A percentile compares a stretch with the other conserved stretches of the same genome.
These are phyloP conservation scores for Percina caprodes DNA, from an alignment of 2,113 vertebrate genomes.

Conservation along the genomic window DNA sequence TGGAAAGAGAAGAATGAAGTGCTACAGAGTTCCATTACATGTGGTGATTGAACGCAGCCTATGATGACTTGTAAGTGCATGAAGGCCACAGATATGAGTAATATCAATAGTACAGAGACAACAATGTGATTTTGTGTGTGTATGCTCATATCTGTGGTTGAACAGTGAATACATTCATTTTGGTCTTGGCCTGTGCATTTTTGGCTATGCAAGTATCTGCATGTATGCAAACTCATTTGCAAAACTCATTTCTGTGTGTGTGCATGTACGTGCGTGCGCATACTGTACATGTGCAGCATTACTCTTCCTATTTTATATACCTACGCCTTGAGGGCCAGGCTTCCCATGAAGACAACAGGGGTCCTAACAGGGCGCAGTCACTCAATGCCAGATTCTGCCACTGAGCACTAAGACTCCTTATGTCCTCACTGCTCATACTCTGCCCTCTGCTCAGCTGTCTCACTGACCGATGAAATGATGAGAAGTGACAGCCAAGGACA, in stretches of 20 bases:
- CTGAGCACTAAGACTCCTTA: conserved; percentile 57
- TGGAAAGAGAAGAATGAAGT: conserved; percentile 39
- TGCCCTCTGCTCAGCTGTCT: conserved; percentile 71
- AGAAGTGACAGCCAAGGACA: conserved; percentile 78
- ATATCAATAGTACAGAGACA: conserved; percentile 73
- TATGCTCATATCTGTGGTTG: conserved; percentile 27
- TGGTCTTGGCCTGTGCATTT: conserved; percentile 3
- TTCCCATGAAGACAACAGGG: conserved; percentile 53
- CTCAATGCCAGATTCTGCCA: conserved; percentile 69
- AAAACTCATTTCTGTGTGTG: not conserved
- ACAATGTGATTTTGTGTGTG: conserved; percentile 42
- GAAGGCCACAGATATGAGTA: conserved; percentile 68
- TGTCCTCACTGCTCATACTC: conserved; percentile 71
- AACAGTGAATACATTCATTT: conserved; percentile 41
- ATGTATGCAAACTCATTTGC: conserved; percentile 21
- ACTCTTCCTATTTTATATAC: conserved; percentile 36
- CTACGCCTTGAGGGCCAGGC: conserved; percentile 29
- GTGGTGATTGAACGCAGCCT: conserved; percentile 63
- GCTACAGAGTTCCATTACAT: conserved; percentile 64
- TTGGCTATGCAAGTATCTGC: conserved; percentile 18
- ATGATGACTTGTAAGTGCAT: conserved; percentile 70
- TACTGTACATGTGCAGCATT: conserved; percentile 11
- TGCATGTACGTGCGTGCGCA: conserved; percentile 13
- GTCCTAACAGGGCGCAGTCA: conserved; percentile 57
- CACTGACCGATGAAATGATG: conserved; percentile 68